A percentile compares a stretch with the other conserved stretches of the same genome.
Evolutionary conservation across 2,797 vertebrate species (phyloP).

Genomic region (Rachycentron canadum): DNA sequence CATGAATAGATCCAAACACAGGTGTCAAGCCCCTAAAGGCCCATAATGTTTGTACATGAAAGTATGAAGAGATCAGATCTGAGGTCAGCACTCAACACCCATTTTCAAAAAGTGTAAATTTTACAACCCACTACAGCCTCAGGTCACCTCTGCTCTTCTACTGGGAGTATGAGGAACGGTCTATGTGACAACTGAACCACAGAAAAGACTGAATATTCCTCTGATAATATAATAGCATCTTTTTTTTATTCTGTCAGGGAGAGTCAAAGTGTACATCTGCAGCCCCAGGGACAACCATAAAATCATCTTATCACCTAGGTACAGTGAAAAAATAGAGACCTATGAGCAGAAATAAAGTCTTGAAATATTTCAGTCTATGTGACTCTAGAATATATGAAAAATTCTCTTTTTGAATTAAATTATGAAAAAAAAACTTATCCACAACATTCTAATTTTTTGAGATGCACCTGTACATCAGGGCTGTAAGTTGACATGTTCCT

Average conservation of each 20-base stretch:
- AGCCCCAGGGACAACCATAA: neutral
- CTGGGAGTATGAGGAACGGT: constrained; percentile 35
- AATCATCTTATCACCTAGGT: constrained; percentile 32
- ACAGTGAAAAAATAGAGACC: too few species aligned
- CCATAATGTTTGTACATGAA: constrained; percentile 5
- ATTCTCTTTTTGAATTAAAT: too few species aligned
- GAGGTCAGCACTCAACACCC: constrained; percentile 27
- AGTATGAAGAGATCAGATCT: neutral
- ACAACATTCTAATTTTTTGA: too few species aligned
- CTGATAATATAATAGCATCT: constrained; percentile 18
- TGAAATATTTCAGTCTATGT: too few species aligned
- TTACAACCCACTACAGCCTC: constrained; percentile 19
- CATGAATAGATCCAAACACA: constrained; percentile 38
- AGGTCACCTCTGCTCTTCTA: constrained; percentile 29
- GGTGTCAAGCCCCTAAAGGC: constrained; percentile 13
- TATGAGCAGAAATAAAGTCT: too few species aligned
- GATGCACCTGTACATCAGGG: too few species aligned
- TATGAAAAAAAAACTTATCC: too few species aligned
- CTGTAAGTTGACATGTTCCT: too few species aligned
- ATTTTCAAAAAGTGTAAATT: constrained; percentile 45
- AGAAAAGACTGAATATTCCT: constrained; percentile 39
- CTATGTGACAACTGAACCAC: constrained; percentile 40
- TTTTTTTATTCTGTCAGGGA: constrained; percentile 25
- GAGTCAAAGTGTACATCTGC: constrained; percentile 23
- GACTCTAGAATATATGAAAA: too few species aligned